A percentile compares a stretch with the other conserved stretches of the same genome.
These are phyloP conservation scores for Lacanobia wlatinum DNA, from an alignment of 2,888 invertebrate genomes.

Conservation along the genomic window DNA sequence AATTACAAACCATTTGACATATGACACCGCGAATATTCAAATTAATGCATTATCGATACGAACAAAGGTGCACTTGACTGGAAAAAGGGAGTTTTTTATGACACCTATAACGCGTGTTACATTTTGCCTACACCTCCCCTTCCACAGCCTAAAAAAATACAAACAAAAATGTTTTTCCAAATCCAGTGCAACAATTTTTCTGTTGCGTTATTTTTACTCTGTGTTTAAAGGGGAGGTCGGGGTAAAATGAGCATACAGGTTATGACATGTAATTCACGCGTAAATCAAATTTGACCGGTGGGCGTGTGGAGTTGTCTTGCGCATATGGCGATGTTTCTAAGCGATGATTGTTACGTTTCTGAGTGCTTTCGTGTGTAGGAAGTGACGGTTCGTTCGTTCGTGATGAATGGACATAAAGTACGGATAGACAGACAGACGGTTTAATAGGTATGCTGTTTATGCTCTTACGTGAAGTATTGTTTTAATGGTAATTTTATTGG, in stretches of 20 bases:
- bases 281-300: constrained; percentile 91
- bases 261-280: constrained; percentile 90
- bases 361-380: constrained; percentile 86
- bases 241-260: constrained; percentile 78
- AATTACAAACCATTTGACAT: constrained; percentile 91
- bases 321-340: constrained; percentile 88
- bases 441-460: constrained; percentile 63
- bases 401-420: constrained; percentile 82
- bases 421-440: constrained; percentile 64
- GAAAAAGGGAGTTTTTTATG: constrained; percentile 82
- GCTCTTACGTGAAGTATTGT: constrained; percentile 51
- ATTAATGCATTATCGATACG: constrained; percentile 90
- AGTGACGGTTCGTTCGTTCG: constrained; percentile 80
- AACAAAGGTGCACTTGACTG: constrained; percentile 86
- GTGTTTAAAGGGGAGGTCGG: constrained; percentile 68
- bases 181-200: constrained; percentile 25
- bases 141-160: constrained; percentile 70
- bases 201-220: constrained; percentile 65
- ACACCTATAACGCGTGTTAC: constrained; percentile 73
- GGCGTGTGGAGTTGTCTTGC: constrained; percentile 86
- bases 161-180: not conserved
- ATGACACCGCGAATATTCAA: constrained; percentile 91
- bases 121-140: constrained; percentile 65
- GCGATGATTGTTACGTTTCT: constrained; percentile 80
- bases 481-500: constrained; percentile 25